Evolutionary conservation across 2,888 invertebrate genomes (phyloP).

Genomic region (Rosalia funebris): DNA sequence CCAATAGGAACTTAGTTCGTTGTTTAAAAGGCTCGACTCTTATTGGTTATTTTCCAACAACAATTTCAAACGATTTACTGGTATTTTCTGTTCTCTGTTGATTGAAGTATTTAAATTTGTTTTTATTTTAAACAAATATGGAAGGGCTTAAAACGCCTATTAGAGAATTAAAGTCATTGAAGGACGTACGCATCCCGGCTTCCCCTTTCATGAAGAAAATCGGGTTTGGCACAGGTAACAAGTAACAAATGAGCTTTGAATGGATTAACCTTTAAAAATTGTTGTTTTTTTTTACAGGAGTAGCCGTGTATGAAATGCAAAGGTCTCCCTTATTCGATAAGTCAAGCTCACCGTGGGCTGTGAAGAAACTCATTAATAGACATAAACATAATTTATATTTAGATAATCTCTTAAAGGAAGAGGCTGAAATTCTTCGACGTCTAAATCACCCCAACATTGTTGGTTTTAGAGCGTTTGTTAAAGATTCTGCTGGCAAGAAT

Average conservation of each 20-base stretch:
- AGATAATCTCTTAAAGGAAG: conserved; percentile 71
- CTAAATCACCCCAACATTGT: conserved; percentile 85
- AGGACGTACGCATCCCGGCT: conserved; percentile 68
- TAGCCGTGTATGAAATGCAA: conserved; percentile 80
- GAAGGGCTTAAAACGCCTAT: conserved; percentile 64
- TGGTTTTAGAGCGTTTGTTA: conserved; percentile 73
- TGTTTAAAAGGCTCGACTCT: too few species aligned
- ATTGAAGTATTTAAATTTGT: too few species aligned
- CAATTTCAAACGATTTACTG: too few species aligned
- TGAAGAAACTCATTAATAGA: conserved; percentile 74
- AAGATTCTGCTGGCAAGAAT: conserved; percentile 67
- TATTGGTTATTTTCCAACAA: too few species aligned
- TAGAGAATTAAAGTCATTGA: conserved; percentile 54
- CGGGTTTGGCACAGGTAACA: conserved; percentile 79
- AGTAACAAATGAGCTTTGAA: conserved; percentile 28
- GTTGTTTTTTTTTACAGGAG: conserved; percentile 69
- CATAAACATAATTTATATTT: conserved; percentile 59
- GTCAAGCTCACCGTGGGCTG: conserved; percentile 85
- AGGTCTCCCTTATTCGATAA: conserved; percentile 76
- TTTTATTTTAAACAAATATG: too few species aligned
- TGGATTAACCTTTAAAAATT: background rate
- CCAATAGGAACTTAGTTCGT: too few species aligned
- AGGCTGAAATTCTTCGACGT: conserved; percentile 76
- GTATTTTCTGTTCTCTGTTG: too few species aligned
- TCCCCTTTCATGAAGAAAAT: conserved; percentile 78